A percentile compares a stretch with the other conserved stretches of the same genome.
phyloP scores from a whole-genome alignment of 2,797 vertebrate genomes.

The Threskiornis aethiopicus region DNA sequence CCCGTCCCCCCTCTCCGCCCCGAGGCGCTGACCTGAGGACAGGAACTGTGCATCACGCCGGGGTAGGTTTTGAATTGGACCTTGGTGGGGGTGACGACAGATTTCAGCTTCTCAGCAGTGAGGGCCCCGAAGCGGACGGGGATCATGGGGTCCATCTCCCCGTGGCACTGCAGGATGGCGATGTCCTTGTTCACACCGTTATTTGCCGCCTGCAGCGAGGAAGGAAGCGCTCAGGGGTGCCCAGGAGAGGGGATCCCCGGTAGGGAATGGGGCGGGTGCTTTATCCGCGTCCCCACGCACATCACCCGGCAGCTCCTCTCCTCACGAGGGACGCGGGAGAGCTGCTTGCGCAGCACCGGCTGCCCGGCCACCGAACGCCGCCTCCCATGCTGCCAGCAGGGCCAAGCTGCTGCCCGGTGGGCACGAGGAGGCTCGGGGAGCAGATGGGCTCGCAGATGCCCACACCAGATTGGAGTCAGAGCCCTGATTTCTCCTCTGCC shows the following conservation, averaged over 20 bases:
- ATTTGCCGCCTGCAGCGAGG: constrained; percentile 70
- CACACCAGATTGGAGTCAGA: not conserved
- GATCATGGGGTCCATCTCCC: constrained; percentile 91
- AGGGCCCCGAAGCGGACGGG: constrained; percentile 87
- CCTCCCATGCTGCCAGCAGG: not conserved
- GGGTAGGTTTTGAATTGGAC: constrained; percentile 91
- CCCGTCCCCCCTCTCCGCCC: fast-evolving
- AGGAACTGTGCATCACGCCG: constrained; percentile 88
- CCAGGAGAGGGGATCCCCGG: not conserved
- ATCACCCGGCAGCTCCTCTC: not conserved
- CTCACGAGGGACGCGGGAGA: fast-evolving
- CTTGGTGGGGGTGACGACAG: constrained; percentile 84
- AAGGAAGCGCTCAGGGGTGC: not conserved
- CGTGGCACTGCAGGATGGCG: constrained; percentile 94
- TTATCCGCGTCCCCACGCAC: fast-evolving
- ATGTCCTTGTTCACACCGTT: constrained; percentile 84
- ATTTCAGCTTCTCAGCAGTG: constrained; percentile 90
- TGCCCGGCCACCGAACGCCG: not conserved
- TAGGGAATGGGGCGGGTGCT: fast-evolving
- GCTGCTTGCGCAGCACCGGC: not conserved
- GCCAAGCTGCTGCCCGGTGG: not conserved
- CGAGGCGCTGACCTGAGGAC: constrained; percentile 83
- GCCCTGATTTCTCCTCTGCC: not conserved
- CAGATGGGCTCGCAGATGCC: not conserved
- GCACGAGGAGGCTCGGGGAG: not conserved